Base-by-base conservation (phyloP, 2,113 vertebrate genomes). In the Phaethornis superciliosus region DNA sequence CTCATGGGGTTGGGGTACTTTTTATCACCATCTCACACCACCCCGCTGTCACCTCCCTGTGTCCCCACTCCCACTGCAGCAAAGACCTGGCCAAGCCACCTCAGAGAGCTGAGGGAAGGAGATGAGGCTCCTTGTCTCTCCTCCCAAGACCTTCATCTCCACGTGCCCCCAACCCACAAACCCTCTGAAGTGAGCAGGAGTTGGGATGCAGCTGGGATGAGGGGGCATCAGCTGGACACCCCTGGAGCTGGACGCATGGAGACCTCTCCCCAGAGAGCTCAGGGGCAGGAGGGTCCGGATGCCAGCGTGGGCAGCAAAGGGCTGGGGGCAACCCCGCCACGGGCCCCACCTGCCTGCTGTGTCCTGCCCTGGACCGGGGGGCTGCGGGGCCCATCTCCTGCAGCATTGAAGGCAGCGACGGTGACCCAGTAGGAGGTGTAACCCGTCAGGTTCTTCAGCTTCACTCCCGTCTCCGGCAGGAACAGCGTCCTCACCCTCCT, bases 371-470 rank as follows among this genome's bases (percentile, higher is more conserved):
- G 96, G 32, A 98, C 98, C 0, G 99, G 97, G 4, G 96, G 4
- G 88, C 99, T 99, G 74, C 98, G 98, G 4, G 99, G 99, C 2
- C 99, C 99, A 0, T 99, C 99, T 2, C 99, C 99, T 0, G 99
- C 99, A 0, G 99, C 99, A 0, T 99, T 99, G 96, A 99, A 99
- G 70, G 99, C 98, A 0, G 98, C 98, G 4, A 99, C 97, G 7
- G 98, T 99, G 98, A 99, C 98, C 98, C 99, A 98, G 93, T 99
- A 99, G 12, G 98, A 97, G 26, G 99, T 99, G 96, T 99, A 99
- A 9, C 99, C 98, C 0, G 99, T 99, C 85, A 99, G 98, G 96
- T 99, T 99, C 98, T 99, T 99, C 82, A 99, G 98, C 93, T 99
- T 99, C 75, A 98, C 99, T 2, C 98, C 97, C 1, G 91, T 98